Base-by-base conservation (phyloP, 2,888 invertebrate species). In the Parthenolecanium corni region DNA sequence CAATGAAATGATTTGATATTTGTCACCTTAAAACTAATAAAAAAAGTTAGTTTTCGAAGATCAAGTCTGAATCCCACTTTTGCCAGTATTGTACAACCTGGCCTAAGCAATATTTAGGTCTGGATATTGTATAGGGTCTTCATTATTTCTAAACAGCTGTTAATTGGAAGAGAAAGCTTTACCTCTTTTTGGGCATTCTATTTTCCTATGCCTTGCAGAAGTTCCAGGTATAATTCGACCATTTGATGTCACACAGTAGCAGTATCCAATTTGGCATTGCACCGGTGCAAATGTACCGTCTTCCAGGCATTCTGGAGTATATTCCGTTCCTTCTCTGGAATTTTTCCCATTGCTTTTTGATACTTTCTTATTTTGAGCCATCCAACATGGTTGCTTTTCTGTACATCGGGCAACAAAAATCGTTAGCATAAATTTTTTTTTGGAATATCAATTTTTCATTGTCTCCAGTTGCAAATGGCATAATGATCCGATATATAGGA, bases 161-260 rank as follows among this genome's bases (percentile, higher is more conserved):
- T n/a, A n/a, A n/a, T n/a, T n/a, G n/a, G n/a, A n/a, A n/a, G n/a
- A n/a, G n/a, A n/a, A n/a, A n/a, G n/a, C n/a, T n/a, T n/a, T n/a
- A 65, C 65, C 65, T 65, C 65, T 57, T 44, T 51, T 51, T 2
- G 63, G 65, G 72, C 89, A 89, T 68, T 82, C 82, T 47, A 89
- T 85, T 69, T 81, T 79, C 61, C 81, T 79, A 69, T 82, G 81
- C n/a, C n/a, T 42, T 5, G 36, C 54, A 5, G 52, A 31, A 4
- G 88, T 83, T 3, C 89, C 89, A 11, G 85, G 82, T 58, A 93
- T 79, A 0, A 89, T 90, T 68, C 82, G 82, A 44, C 94, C 94
- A 68, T 84, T 82, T 14, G 83, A 81, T 1, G 88, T 87, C 65
- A 91, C 92, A 73, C 94, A 95, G 92, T 92, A 93, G 76, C 93